Evolutionary conservation across 37 sponge, comb jelly and placozoan species (phyloP), one percentile per base, ranked within the genome.

Genomic region (Amphimedon queenslandica): DNA sequence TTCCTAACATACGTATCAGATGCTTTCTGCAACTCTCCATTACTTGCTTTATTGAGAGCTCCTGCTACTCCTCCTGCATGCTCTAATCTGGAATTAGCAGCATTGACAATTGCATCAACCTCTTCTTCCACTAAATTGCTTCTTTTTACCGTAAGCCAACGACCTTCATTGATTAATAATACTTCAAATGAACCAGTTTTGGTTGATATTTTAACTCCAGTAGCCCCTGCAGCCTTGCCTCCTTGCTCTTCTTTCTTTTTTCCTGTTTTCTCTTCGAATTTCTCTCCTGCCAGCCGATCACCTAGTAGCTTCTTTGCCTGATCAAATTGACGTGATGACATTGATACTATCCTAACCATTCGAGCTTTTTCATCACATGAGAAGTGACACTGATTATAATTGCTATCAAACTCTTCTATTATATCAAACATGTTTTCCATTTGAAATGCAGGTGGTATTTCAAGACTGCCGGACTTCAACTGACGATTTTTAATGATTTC

Each of bases 11-110:
- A 55, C 18, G 42, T 25, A 8, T 70, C 40, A 3, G 73, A 83
- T 3, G 63, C 37, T 27, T 29, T 63, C 67, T 83, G 81, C 43
- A 89, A 61, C 35, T 40, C 69, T 33, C 69, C 67, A 32, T 61
- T 24, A 56, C 90, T 80, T 21, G 85, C 86, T 32, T 37, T 40
- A 67, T 77, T 53, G 1, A 90, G 72, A 30, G 91, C 91, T 33
- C 30, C 63, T 8, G 91, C 91, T 4, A 90, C 86, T 25, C 91
- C 91, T 40, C 78, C 86, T n/a, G 34, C 70, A 42, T 84, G 91
- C 23, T 47, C 31, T 1, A 90, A 73, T n/a, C 35, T 29, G 2
- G 35, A 53, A 72, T 90, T 90, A 3, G 91, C 91, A 37, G 91
- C 86, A 73, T 84, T 90, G 24, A 90, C 91, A 35, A 90, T 85